Evolutionary conservation across 2,888 invertebrate genomes (phyloP).

Genomic region (Notodonta ziczac): DNA sequence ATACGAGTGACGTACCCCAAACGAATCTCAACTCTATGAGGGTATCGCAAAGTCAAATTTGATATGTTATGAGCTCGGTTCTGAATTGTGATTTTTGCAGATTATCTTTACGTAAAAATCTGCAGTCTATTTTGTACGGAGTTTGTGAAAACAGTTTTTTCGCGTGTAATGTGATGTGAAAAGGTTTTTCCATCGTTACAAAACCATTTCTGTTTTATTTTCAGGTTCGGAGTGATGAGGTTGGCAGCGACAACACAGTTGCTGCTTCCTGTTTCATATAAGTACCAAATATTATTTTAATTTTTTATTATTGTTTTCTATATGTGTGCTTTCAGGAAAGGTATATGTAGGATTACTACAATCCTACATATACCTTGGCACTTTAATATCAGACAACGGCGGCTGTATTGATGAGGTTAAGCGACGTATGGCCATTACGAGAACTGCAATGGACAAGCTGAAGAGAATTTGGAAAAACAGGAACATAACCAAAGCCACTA

Average conservation of each 20-base stretch:
- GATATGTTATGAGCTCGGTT: constrained; percentile 9
- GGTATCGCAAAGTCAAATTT: neutral
- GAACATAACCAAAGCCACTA: too few species aligned
- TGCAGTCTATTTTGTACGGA: constrained; percentile 32
- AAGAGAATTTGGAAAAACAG: too few species aligned
- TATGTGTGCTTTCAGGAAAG: too few species aligned
- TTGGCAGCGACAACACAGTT: neutral
- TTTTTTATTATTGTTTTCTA: too few species aligned
- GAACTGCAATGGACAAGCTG: too few species aligned
- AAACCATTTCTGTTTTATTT: neutral
- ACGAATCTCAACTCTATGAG: neutral
- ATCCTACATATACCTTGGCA: too few species aligned
- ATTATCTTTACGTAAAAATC: constrained; percentile 46
- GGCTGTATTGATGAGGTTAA: too few species aligned
- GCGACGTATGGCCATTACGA: too few species aligned
- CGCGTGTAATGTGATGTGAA: constrained; percentile 19
- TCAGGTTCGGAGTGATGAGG: neutral
- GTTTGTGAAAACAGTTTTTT: constrained; percentile 29
- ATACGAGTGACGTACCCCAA: neutral
- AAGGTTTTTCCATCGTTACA: neutral
- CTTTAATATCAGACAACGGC: too few species aligned
- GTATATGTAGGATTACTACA: too few species aligned
- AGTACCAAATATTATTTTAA: neutral
- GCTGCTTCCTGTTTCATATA: neutral
- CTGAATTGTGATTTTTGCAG: constrained; percentile 39